Conservation (phyloP, 1,140 invertebrate genomes). For the Antheraea mylitta region DNA sequence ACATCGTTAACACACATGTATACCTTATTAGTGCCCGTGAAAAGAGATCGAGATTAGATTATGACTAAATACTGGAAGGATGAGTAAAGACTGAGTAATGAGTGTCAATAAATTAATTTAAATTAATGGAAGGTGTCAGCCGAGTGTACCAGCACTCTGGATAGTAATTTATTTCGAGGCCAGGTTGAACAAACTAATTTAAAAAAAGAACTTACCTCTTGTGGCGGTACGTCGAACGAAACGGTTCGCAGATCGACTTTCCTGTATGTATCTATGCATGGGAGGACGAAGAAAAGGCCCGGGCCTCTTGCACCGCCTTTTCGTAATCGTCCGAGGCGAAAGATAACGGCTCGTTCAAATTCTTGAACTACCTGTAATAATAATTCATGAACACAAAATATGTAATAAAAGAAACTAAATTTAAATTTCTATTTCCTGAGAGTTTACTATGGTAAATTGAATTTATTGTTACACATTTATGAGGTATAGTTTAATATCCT, state of each 20-base stretch:
- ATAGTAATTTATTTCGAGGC: conserved; percentile 2
- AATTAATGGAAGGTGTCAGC: conserved; percentile 4
- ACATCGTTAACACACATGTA: not conserved
- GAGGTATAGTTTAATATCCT: no score
- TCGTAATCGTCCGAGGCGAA: conserved; percentile 89
- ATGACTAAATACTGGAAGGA: not conserved
- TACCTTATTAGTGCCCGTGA: not conserved
- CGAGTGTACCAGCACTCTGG: not conserved
- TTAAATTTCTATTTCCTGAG: no score
- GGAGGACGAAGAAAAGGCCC: conserved; percentile 93
- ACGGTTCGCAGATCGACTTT: conserved; percentile 92
- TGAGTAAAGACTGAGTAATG: not conserved
- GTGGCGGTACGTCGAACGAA: conserved; percentile 80
- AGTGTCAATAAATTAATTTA: not conserved
- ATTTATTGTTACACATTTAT: no score
- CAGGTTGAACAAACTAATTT: conserved; percentile 2
- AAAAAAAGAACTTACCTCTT: conserved; percentile 60
- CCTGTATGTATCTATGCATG: conserved; percentile 94
- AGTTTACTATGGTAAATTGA: no score
- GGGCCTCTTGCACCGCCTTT: conserved; percentile 92
- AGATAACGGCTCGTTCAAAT: conserved; percentile 94
- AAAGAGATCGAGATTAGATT: not conserved
- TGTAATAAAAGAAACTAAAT: no score
- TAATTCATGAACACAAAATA: not conserved
- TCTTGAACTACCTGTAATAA: conserved; percentile 89